phyloP scores from a whole-genome alignment of 1,140 invertebrate genomes.

The Dendroctonus ponderosae region DNA sequence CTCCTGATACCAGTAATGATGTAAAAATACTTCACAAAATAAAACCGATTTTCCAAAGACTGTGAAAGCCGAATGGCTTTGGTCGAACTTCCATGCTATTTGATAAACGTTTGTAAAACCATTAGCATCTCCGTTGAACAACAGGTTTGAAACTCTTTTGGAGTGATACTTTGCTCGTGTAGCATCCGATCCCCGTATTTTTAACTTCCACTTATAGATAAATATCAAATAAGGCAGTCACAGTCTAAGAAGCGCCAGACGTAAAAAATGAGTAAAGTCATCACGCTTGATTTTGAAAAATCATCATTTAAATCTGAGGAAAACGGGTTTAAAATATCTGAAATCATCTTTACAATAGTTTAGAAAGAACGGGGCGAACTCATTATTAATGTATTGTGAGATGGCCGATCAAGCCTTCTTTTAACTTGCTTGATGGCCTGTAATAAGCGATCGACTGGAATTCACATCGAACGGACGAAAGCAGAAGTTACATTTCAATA shows the following conservation, averaged over 20 bases:
- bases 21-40: too few relatives aligned
- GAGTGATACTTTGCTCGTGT: neutral
- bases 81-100: too few relatives aligned
- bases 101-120: too few relatives aligned
- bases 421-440: too few relatives aligned
- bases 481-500: too few relatives aligned
- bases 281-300: slow-evolving; percentile 35
- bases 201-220: slow-evolving; percentile 14
- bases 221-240: slow-evolving; percentile 15
- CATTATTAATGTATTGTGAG: slow-evolving; percentile 30
- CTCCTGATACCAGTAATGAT: too few relatives aligned
- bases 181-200: neutral
- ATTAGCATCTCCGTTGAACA: too few relatives aligned
- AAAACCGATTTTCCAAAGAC: too few relatives aligned
- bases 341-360: slow-evolving; percentile 34
- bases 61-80: too few relatives aligned
- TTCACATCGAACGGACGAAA: neutral
- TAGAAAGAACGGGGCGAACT: slow-evolving; percentile 25
- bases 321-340: slow-evolving; percentile 35
- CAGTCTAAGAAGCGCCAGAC: slow-evolving; percentile 29
- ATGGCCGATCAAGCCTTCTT: too few relatives aligned
- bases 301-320: slow-evolving; percentile 34
- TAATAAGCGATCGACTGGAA: neutral
- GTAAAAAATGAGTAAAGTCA: slow-evolving; percentile 36
- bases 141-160: neutral